Evolutionary conservation across 2,888 invertebrate species (phyloP).

Genomic region (Teleiodes luculella): DNA sequence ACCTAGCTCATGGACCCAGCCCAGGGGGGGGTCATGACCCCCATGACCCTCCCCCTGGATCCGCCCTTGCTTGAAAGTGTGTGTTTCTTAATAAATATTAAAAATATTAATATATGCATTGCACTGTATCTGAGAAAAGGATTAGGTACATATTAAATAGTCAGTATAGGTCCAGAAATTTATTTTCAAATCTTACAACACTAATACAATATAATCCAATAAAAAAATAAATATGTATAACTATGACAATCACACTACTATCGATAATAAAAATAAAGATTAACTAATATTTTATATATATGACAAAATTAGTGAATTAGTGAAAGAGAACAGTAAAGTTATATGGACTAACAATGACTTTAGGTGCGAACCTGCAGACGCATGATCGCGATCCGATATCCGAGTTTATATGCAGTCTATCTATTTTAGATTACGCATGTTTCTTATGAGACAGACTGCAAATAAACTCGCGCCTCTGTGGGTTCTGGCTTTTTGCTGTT

Average conservation of each 20-base stretch:
- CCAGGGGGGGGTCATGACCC: no score
- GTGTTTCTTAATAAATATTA: not conserved
- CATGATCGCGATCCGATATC: no score
- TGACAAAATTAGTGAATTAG: conserved; percentile 3
- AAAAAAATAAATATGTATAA: conserved; percentile 61
- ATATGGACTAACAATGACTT: conserved; percentile 20
- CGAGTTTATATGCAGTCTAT: no score
- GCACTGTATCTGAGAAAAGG: not conserved
- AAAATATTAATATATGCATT: not conserved
- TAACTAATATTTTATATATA: conserved; percentile 24
- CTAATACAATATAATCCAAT: conserved; percentile 55
- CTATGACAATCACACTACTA: conserved; percentile 45
- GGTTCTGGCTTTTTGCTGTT: no score
- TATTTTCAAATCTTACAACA: conserved; percentile 44
- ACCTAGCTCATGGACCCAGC: no score
- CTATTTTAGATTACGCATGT: no score
- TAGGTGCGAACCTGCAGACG: no score
- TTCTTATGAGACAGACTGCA: no score
- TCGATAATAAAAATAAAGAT: conserved; percentile 28
- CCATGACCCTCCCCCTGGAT: no score
- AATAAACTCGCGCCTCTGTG: no score
- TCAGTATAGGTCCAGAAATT: conserved; percentile 38
- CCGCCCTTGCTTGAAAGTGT: not conserved
- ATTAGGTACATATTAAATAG: conserved; percentile 27
- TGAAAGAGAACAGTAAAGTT: conserved; percentile 9